Evolutionary conservation across 1,140 invertebrate genomes (phyloP).

Genomic region (Tribolium madens): DNA sequence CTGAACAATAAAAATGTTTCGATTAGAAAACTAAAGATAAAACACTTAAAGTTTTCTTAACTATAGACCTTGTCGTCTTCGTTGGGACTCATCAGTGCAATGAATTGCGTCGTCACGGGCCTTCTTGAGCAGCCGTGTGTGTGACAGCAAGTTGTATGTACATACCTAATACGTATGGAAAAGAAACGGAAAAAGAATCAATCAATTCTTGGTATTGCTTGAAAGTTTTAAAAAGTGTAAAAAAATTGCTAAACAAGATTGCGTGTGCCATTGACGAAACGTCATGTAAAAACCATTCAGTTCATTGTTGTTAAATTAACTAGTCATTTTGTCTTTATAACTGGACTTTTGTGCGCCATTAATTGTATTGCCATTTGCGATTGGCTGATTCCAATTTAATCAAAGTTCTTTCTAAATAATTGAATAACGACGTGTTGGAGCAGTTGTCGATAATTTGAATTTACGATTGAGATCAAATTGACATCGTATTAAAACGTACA

Average conservation of each 20-base stretch:
- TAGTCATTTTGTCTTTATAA: constrained; percentile 5
- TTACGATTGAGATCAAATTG: constrained; percentile 29
- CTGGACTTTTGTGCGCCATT: constrained; percentile 27
- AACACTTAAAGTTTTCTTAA: background rate
- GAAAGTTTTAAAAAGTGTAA: background rate
- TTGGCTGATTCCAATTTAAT: constrained; percentile 34
- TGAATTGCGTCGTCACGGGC: no score
- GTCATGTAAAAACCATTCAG: background rate
- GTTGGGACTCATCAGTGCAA: no score
- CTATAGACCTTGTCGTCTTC: no score
- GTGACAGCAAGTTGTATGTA: no score
- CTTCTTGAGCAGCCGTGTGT: no score
- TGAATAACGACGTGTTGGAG: constrained; percentile 31
- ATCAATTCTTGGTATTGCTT: background rate
- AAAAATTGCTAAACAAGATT: no score
- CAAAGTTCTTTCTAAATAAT: constrained; percentile 36
- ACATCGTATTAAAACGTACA: constrained; percentile 31
- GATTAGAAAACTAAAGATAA: constrained; percentile 25
- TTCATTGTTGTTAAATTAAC: constrained; percentile 4
- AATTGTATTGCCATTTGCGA: constrained; percentile 29
- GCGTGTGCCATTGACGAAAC: background rate
- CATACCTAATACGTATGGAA: no score
- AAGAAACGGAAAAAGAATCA: background rate
- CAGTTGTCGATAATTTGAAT: constrained; percentile 37
- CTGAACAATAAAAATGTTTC: constrained; percentile 20